Conservation (phyloP, 2,113 vertebrate genomes). For the Carollia perspicillata region DNA sequence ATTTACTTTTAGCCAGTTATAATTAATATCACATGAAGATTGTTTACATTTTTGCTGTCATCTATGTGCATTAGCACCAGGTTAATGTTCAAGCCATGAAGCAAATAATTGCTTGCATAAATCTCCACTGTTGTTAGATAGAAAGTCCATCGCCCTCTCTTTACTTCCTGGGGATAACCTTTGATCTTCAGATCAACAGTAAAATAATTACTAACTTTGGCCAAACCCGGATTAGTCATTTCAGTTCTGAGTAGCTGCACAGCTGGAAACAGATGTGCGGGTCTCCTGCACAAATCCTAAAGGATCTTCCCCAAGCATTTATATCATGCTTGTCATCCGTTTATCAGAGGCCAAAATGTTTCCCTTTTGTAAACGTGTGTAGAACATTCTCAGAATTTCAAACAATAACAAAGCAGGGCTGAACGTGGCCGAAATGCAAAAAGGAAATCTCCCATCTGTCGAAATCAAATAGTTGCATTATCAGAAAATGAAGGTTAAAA, state of each 20-base stretch:
- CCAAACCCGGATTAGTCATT: conserved; percentile 74
- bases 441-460: conserved; percentile 81
- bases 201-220: conserved; percentile 83
- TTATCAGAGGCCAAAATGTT: conserved; percentile 86
- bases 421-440: conserved; percentile 61
- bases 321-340: conserved; percentile 86
- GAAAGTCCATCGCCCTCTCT: conserved; percentile 67
- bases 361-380: conserved; percentile 82
- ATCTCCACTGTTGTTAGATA: conserved; percentile 78
- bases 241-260: conserved; percentile 78
- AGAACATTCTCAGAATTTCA: conserved; percentile 87
- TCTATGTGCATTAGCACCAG: conserved; percentile 80
- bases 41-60: conserved; percentile 83
- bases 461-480: conserved; percentile 69
- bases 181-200: conserved; percentile 82
- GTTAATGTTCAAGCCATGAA: conserved; percentile 80
- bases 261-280: conserved; percentile 86
- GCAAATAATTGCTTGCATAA: conserved; percentile 77
- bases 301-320: conserved; percentile 79
- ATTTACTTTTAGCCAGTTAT: conserved; percentile 81
- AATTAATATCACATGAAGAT: conserved; percentile 78
- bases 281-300: conserved; percentile 77
- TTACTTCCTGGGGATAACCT: conserved; percentile 83
- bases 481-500: conserved; percentile 64
- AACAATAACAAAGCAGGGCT: conserved; percentile 85